Evolutionary conservation across 1,140 invertebrate species (phyloP).

Genomic region (Drosophila takahashii): DNA sequence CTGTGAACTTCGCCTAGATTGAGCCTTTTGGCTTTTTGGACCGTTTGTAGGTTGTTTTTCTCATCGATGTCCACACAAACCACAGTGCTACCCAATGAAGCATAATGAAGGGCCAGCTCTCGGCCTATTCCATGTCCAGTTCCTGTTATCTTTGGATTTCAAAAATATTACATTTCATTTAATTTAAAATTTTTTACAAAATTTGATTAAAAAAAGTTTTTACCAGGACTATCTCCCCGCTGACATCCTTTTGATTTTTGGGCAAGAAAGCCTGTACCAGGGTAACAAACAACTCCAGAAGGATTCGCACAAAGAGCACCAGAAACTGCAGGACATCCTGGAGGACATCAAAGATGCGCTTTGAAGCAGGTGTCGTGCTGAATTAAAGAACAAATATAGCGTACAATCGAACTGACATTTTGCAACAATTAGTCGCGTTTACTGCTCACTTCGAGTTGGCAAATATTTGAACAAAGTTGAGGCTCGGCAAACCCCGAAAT

Average conservation of each 20-base stretch:
- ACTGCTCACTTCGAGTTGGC: slow-evolving; percentile 21
- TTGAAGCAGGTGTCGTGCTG: slow-evolving; percentile 70
- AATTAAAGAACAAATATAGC: slow-evolving; percentile 23
- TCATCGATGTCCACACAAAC: slow-evolving; percentile 96
- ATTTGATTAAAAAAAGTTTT: neutral
- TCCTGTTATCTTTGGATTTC: slow-evolving; percentile 96
- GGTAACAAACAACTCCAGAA: slow-evolving; percentile 52
- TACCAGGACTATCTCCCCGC: slow-evolving; percentile 89
- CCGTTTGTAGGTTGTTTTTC: slow-evolving; percentile 88
- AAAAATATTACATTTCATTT: too few relatives aligned
- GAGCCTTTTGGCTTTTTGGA: slow-evolving; percentile 86
- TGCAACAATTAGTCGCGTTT: slow-evolving; percentile 15
- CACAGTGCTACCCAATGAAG: slow-evolving; percentile 90
- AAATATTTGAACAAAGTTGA: slow-evolving; percentile 46
- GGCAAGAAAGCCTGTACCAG: slow-evolving; percentile 49
- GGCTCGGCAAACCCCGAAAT: slow-evolving; percentile 21
- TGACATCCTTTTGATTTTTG: slow-evolving; percentile 86
- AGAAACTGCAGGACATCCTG: slow-evolving; percentile 72
- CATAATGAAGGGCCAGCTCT: slow-evolving; percentile 92
- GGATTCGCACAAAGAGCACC: slow-evolving; percentile 53
- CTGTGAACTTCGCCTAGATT: slow-evolving; percentile 85
- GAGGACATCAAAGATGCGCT: slow-evolving; percentile 70
- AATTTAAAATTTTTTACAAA: neutral
- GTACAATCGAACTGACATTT: neutral
- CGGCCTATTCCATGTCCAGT: slow-evolving; percentile 96